Base-by-base conservation (phyloP, 1,140 invertebrate genomes). In the Ceratina australensis region DNA sequence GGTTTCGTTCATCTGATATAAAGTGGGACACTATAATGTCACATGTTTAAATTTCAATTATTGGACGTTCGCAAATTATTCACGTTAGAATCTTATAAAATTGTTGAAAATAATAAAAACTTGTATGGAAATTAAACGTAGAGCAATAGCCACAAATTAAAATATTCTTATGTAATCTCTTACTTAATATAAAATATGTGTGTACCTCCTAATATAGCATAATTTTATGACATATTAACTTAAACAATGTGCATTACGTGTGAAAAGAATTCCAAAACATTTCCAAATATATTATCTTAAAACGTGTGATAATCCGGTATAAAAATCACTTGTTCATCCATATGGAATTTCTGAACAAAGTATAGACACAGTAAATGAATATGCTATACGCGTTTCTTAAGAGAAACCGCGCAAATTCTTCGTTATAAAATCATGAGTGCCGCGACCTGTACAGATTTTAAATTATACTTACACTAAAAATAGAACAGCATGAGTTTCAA, bases 341-440 rank as follows among this genome's bases (percentile, higher is more conserved):
- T 16, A 18, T 18, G 59, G 79, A 49, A 79, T 71, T 81, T 74
- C 71, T 61, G 26, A 2, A 16, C 12, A 60, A 49, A 65, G 16
- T 69, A 24, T n/a, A 26, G 26, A 54, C 49, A 16, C 12, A 7
- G 22, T 10, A 57, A 68, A 82, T 84, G 64, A 84, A 33, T 82
- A 84, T 84, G 72, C 82, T 13, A 8, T 8, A 15, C 68, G 63
- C 82, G 82, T 84, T 74, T 79, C 49, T 42, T 47, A 72, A 42
- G 76, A 84, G 82, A 84, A 82, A 84, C 63, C 66, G 59, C 50
- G 71, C 56, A 71, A 73, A 77, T 72, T 54, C 13, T 80, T 63
- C 49, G 59, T 71, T 82, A 72, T 79, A 69, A 80, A 47, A 47
- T 76, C 67, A 64, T 42, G 52, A 49, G 22, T 59, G 15, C 47